Evolutionary conservation across 2,888 invertebrate species (phyloP), one percentile per base, ranked within the genome.

Genomic region (Drosophila paranaensis): DNA sequence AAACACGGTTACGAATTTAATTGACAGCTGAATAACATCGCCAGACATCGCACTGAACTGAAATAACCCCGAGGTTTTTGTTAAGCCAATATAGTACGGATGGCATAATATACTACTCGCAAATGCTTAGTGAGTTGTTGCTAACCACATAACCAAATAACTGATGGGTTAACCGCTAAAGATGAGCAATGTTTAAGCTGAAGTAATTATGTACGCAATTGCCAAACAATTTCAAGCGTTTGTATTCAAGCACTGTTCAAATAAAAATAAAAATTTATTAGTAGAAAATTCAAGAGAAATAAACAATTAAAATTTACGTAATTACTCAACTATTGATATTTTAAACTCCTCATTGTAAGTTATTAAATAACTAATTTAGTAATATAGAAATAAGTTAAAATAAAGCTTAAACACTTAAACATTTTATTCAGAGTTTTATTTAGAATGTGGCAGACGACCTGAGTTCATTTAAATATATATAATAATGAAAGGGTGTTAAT

Each of bases 1-100:
- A 64, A 79, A 60, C 74, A 60, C 69, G 84, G 81, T 50, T 50
- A 48, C 56, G 50, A 66, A 53, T 60, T 71, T 66, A 77, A 79
- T 77, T 74, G 83, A 79, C 84, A 83, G 77, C 81, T 79, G 81
- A 86, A 79, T 74, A 71, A 53, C 83, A 78, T 55, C 43, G 54
- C 6, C 37, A 50, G 14, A 65, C 42, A n/a, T 20, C 68, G 39
- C 39, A 10, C 62, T 73, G 68, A 77, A 79, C 83, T 71, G 53
- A 65, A 67, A 69, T 87, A 86, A 81, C 81, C 76, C 74, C 50
- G n/a, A 39, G 39, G 33, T 42, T 50, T 62, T 51, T 62, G 40
- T 45, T 71, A 43, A 68, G 33, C 57, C 57, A 74, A 56, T 68
- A 63, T 14, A 30, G 67, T 69, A 30, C 55, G 60, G 50, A 55